Conservation (phyloP, 35 echinoderm and acorn worm genomes). For the Stichopus chloronotus region DNA sequence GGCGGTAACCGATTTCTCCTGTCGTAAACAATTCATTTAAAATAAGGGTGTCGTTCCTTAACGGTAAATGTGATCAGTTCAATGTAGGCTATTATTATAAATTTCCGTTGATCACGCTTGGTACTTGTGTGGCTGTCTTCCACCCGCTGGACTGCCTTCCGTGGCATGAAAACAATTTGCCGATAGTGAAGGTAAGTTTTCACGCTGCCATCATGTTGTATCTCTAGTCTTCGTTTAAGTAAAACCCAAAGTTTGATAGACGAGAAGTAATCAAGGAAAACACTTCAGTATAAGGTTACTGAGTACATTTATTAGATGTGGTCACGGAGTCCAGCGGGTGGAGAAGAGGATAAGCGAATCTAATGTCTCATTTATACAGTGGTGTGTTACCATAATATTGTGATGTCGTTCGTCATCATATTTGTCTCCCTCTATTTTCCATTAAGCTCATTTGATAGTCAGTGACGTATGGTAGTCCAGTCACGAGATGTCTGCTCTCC, state of each 20-base stretch:
- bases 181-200: neutral
- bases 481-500: too few species aligned
- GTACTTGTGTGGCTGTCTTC: neutral
- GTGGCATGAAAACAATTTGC: neutral
- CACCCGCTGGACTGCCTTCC: neutral
- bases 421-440: too few species aligned
- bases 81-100: neutral
- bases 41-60: neutral
- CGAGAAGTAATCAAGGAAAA: too few species aligned
- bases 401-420: too few species aligned
- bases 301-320: neutral
- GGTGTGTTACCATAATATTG: conserved; percentile 1
- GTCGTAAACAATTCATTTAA: neutral
- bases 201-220: neutral
- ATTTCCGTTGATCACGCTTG: neutral
- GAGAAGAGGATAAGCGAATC: neutral
- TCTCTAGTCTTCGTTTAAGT: neutral
- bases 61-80: neutral
- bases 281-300: neutral
- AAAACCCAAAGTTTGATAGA: neutral
- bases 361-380: neutral
- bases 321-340: neutral
- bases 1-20: neutral
- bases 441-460: too few species aligned
- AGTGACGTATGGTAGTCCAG: too few species aligned